Base-by-base conservation (phyloP, 2,888 invertebrate species). In the Acrobasis suavella region DNA sequence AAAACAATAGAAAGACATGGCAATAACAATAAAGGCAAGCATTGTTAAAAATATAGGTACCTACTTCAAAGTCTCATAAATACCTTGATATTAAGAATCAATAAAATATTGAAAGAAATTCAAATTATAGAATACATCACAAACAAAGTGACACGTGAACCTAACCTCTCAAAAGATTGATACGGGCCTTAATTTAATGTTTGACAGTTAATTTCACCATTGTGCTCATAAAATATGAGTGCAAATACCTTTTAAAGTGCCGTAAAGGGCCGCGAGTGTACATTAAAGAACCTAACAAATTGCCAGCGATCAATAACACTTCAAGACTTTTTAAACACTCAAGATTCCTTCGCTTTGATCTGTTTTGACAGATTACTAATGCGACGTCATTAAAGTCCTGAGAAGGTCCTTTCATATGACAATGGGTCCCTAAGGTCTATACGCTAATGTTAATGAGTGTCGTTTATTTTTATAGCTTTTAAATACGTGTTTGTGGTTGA, bases 301-400 rank as follows among this genome's bases (percentile, higher is more conserved):
- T 81, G 80, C 86, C 70, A 63, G 77, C 84, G 77, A 92, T 92
- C 85, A 88, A 90, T 91, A 89, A 82, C 78, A 46, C 67, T 79
- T 82, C 71, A 73, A 74, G 78, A 81, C 75, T 83, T 83, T 80
- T 77, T 75, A 73, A 75, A 77, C 77, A 73, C 80, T 85, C 74
- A 72, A 81, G 62, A 81, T 80, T 73, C 72, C 74, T 78, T 72
- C 87, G 81, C 83, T 76, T 89, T 90, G 87, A 89, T 87, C 79
- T 92, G 91, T 92, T 92, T 84, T 91, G 92, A 91, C 91, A 89
- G 85, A 86, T 90, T 89, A 91, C 91, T 92, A 91, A 92, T 92
- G 90, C 71, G 84, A 59, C 81, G 83, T 85, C 88, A 82, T 92
- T 91, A 89, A 69, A 74, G 72, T 82, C 83, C 82, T 85, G 75